phyloP scores from a whole-genome alignment of 2,797 vertebrate genomes.

The Denticeps clupeoides region DNA sequence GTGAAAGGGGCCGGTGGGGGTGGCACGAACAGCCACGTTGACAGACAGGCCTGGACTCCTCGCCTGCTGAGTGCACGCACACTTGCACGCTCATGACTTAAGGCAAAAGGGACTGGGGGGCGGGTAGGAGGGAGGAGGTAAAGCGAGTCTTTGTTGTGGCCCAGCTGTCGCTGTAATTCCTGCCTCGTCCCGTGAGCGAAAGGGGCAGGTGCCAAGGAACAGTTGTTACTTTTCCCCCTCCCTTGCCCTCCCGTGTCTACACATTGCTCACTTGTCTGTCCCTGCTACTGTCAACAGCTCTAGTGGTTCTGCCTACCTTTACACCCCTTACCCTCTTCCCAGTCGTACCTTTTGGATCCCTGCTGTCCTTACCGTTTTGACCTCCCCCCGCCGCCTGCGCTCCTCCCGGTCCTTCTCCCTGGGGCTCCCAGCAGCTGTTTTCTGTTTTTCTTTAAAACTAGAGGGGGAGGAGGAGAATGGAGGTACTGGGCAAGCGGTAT shows the following conservation, averaged over 20 bases:
- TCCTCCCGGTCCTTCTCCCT: conserved; percentile 40
- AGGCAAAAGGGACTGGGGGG: conserved; percentile 14
- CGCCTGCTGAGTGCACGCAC: background rate
- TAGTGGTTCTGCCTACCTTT: conserved; percentile 32
- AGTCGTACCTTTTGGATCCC: conserved; percentile 51
- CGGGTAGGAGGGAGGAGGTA: conserved; percentile 33
- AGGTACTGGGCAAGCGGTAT: background rate
- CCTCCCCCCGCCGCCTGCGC: conserved; percentile 48
- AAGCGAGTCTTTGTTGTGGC: conserved; percentile 45
- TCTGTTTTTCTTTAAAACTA: conserved; percentile 65
- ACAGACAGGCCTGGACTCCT: conserved; percentile 22
- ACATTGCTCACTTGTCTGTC: conserved; percentile 12
- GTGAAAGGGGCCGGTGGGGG: background rate
- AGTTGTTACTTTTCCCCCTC: conserved; percentile 34
- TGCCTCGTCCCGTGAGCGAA: conserved; percentile 45
- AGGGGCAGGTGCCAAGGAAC: conserved; percentile 55
- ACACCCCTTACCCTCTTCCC: conserved; percentile 25
- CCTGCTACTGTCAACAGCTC: conserved; percentile 13
- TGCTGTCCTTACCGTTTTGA: conserved; percentile 59
- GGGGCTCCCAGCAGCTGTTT: conserved; percentile 67
- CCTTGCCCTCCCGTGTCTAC: conserved; percentile 5
- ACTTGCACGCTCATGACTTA: background rate
- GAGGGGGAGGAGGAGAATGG: conserved; percentile 36
- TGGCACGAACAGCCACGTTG: conserved; percentile 12
- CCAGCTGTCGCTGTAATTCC: conserved; percentile 58